Base-by-base conservation (phyloP, 2,797 vertebrate genomes). In the Lepus oiostolus region DNA sequence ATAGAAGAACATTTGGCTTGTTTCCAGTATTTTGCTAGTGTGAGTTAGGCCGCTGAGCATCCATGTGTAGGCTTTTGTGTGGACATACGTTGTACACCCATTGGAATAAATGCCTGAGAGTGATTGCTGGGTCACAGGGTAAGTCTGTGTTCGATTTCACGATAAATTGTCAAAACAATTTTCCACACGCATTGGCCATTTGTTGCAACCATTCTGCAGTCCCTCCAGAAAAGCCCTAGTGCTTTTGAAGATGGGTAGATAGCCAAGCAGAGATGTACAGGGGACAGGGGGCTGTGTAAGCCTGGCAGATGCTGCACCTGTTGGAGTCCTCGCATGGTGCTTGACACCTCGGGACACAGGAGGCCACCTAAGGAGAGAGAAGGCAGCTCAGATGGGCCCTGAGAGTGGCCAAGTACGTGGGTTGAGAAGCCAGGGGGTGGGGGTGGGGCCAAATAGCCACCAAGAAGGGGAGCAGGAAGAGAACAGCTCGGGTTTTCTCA, bases 251-350 rank as follows among this genome's bases (percentile, higher is more conserved):
- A n/a, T 26, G 21, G 38, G 72, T 38, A n/a, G 26, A 26, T 3
- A 63, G 76, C 11, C n/a, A 7, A 63, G 74, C 22, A n/a, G 42
- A 60, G 62, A 8, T 1, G 14, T 4, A 17, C 30, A 28, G 52
- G 5, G 5, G 7, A 22, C 4, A 13, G 70, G 7, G 32, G 32
- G 42, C 4, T 2, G 24, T n/a, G 6, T 38, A n/a, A 35, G 12
- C 4, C 0, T 4, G 4, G 5, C 17, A 28, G 4, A 14, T 9
- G 11, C 21, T 4, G 9, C 5, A 5, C 50, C 32, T 5, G 0
- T 6, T 26, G 85, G 35, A 3, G 47, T 24, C 4, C 67, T 79
- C 42, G 42, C 24, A 17, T 71, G 54, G 28, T 24, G 19, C 13
- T 67, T 63, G 22, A 63, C 68, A 65, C 62, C 67, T 24, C 13